These are phyloP conservation scores for Lophura nycthemera DNA, from an alignment of 2,113 vertebrate species.

Conservation along the genomic window DNA sequence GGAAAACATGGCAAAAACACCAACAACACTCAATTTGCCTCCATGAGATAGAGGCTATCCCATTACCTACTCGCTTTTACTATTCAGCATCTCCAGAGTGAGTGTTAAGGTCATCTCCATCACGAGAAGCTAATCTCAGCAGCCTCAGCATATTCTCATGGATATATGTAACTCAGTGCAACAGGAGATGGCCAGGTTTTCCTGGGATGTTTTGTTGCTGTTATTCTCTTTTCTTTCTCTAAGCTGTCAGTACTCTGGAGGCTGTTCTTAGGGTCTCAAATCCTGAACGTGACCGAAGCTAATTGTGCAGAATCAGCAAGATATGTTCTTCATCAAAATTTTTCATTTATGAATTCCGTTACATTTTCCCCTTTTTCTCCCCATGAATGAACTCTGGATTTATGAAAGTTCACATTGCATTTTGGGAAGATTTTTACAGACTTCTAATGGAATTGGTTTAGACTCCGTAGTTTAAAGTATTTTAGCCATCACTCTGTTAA, in stretches of 20 bases:
- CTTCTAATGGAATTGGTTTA: background rate
- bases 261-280: background rate
- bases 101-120: background rate
- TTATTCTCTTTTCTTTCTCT: background rate
- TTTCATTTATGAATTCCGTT: background rate
- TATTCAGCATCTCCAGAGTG: background rate
- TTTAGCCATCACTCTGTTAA: background rate
- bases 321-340: background rate
- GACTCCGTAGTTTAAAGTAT: background rate
- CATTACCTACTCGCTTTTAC: background rate
- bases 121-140: background rate
- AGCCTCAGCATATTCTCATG: slow-evolving; percentile 24
- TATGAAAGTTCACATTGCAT: background rate
- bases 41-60: slow-evolving; percentile 43
- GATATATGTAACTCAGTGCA: background rate
- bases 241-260: background rate
- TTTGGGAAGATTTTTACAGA: background rate
- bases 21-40: background rate
- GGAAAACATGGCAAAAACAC: slow-evolving; percentile 15
- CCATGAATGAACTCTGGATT: background rate
- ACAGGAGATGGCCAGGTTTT: background rate
- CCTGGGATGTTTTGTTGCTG: background rate
- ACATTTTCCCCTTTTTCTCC: background rate
- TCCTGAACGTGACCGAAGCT: background rate
- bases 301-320: background rate